phyloP scores from a whole-genome alignment of 1,140 invertebrate genomes.

The Psix sp. region DNA sequence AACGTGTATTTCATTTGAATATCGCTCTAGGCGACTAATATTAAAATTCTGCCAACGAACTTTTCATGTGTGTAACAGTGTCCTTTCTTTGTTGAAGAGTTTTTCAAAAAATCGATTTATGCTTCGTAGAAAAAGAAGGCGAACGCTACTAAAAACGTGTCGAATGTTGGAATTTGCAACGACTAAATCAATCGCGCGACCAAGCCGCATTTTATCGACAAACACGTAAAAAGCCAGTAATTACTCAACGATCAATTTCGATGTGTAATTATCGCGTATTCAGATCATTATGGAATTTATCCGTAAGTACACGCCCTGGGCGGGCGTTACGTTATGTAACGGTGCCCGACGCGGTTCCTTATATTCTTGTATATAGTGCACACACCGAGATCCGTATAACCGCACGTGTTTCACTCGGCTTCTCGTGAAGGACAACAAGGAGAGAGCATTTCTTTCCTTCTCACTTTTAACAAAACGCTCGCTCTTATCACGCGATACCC shows the following conservation, averaged over 20 bases:
- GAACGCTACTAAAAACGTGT: background rate
- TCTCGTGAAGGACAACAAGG: slow-evolving; percentile 33
- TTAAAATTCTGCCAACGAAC: too few relatives aligned
- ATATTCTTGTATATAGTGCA: slow-evolving; percentile 17
- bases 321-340: slow-evolving; percentile 50
- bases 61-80: too few relatives aligned
- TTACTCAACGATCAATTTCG: slow-evolving; percentile 53
- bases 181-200: slow-evolving; percentile 18
- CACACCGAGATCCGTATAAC: slow-evolving; percentile 29
- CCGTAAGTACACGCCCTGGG: slow-evolving; percentile 49
- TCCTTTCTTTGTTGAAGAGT: too few relatives aligned
- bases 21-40: too few relatives aligned
- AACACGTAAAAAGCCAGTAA: slow-evolving; percentile 34
- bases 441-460: slow-evolving; percentile 29
- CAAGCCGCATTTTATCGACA: slow-evolving; percentile 11
- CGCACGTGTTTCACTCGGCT: slow-evolving; percentile 44
- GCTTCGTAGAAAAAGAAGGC: too few relatives aligned
- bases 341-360: slow-evolving; percentile 39
- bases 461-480: slow-evolving; percentile 31
- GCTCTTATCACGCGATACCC: slow-evolving; percentile 43
- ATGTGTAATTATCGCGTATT: slow-evolving; percentile 49
- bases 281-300: slow-evolving; percentile 55
- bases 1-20: too few relatives aligned
- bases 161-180: background rate
- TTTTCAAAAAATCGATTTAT: too few relatives aligned